Percentiles rank a stretch among this genome's conserved stretches.
Conservation (phyloP, 2,113 vertebrate genomes). For the Neotoma lepida region DNA sequence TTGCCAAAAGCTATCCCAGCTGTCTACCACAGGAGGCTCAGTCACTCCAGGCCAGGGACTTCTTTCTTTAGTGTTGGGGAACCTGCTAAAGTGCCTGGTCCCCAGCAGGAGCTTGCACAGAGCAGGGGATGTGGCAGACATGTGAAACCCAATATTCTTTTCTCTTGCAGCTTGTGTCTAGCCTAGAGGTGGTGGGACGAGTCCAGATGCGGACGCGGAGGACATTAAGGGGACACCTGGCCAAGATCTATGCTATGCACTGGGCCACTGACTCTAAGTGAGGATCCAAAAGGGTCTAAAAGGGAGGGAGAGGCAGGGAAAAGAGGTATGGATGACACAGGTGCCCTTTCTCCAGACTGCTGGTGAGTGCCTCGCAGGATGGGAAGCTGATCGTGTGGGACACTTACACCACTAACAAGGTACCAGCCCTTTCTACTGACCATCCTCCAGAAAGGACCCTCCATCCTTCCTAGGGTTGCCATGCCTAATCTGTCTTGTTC, state of each 20-base stretch:
- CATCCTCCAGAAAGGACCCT: not conserved
- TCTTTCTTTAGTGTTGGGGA: not conserved
- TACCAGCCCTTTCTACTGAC: slow-evolving; percentile 65
- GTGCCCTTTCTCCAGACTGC: slow-evolving; percentile 86
- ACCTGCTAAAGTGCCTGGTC: not conserved
- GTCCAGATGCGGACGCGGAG: slow-evolving; percentile 95
- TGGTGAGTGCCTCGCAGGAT: slow-evolving; percentile 98
- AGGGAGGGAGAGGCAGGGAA: not conserved
- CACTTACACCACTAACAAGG: slow-evolving; percentile 97
- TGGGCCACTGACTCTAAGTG: slow-evolving; percentile 95
- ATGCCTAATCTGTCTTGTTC: not conserved
- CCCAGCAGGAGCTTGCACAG: not conserved
- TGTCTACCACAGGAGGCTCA: not conserved
- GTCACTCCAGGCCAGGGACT: not conserved
- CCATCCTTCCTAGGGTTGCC: not conserved
- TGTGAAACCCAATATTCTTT: fast-evolving
- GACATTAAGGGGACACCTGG: slow-evolving; percentile 95
- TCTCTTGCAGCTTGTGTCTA: slow-evolving; percentile 85
- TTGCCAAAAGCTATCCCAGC: not conserved
- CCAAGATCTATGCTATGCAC: slow-evolving; percentile 99
- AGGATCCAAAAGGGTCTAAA: slow-evolving; percentile 55
- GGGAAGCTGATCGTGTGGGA: slow-evolving; percentile 99
- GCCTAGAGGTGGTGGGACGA: slow-evolving; percentile 88
- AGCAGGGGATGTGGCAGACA: not conserved
- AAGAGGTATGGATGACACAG: not conserved